phyloP scores from a whole-genome alignment of 2,888 invertebrate genomes.

The Oscheius sp. region DNA sequence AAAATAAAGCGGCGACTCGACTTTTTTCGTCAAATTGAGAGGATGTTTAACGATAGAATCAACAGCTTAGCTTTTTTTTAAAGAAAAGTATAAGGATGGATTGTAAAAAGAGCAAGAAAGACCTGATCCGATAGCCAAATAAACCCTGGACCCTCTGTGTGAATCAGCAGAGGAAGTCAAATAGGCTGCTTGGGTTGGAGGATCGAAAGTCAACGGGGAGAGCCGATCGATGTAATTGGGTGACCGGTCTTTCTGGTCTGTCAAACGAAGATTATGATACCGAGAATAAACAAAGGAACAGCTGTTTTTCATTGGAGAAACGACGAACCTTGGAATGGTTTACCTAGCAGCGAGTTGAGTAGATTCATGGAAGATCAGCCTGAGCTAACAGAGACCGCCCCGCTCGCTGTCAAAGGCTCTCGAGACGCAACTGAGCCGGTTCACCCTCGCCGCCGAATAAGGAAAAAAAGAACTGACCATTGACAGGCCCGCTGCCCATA shows the following conservation, averaged over 20 bases:
- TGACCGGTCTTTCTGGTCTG: constrained; percentile 13
- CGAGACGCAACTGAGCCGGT: constrained; percentile 20
- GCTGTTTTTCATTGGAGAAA: neutral
- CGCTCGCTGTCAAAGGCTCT: constrained; percentile 12
- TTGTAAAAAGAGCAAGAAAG: too few relatives aligned
- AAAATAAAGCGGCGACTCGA: neutral
- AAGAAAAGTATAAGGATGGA: too few relatives aligned
- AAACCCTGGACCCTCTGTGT: neutral
- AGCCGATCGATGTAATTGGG: constrained; percentile 16
- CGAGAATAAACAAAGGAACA: neutral
- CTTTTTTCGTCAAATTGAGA: too few relatives aligned
- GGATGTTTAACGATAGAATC: too few relatives aligned
- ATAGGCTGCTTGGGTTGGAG: too few relatives aligned
- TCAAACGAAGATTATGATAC: neutral
- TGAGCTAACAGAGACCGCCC: constrained; percentile 21
- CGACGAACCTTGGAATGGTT: constrained; percentile 19
- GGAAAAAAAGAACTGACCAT: constrained; percentile 23
- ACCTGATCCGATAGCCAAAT: neutral
- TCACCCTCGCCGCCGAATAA: constrained; percentile 2
- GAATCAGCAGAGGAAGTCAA: neutral
- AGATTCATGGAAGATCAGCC: constrained; percentile 22
- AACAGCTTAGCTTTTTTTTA: too few relatives aligned
- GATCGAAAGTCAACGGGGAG: neutral
- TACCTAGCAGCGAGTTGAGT: constrained; percentile 16
- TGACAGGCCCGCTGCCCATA: constrained; percentile 47